Percentiles rank a stretch among this genome's conserved stretches.
phyloP scores from a whole-genome alignment of 2,888 invertebrate species.

The Agriopis aurantiaria region DNA sequence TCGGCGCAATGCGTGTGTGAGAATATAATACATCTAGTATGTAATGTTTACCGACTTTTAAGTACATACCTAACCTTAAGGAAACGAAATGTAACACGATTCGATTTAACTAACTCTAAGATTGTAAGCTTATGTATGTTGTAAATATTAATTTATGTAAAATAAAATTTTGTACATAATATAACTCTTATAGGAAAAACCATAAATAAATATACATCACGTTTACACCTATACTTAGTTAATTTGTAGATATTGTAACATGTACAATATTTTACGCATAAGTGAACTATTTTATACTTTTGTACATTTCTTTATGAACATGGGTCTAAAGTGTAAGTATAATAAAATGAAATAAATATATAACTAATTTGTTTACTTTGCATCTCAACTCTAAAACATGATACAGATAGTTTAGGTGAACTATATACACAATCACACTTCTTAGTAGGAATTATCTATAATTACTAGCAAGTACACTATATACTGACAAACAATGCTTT shows the following conservation, averaged over 20 bases:
- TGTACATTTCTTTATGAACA: constrained; percentile 58
- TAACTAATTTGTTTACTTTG: neutral
- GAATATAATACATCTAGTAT: constrained; percentile 49
- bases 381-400: neutral
- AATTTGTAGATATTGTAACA: constrained; percentile 35
- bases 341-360: constrained; percentile 37
- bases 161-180: constrained; percentile 66
- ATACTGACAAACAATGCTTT: no score
- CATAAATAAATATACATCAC: neutral
- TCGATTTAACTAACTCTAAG: constrained; percentile 30
- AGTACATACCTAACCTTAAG: constrained; percentile 29
- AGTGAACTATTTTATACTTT: constrained; percentile 56
- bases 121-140: constrained; percentile 55
- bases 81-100: constrained; percentile 42
- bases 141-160: constrained; percentile 79
- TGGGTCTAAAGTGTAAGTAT: constrained; percentile 57
- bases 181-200: constrained; percentile 38
- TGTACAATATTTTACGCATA: constrained; percentile 31
- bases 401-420: no score
- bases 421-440: no score
- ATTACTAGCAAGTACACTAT: no score
- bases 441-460: no score
- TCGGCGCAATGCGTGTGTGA: constrained; percentile 55
- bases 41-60: constrained; percentile 56
- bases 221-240: constrained; percentile 11